Evolutionary conservation across 2,113 vertebrate genomes (phyloP), one percentile per base, ranked within the genome.

Genomic region (Serinus canaria): DNA sequence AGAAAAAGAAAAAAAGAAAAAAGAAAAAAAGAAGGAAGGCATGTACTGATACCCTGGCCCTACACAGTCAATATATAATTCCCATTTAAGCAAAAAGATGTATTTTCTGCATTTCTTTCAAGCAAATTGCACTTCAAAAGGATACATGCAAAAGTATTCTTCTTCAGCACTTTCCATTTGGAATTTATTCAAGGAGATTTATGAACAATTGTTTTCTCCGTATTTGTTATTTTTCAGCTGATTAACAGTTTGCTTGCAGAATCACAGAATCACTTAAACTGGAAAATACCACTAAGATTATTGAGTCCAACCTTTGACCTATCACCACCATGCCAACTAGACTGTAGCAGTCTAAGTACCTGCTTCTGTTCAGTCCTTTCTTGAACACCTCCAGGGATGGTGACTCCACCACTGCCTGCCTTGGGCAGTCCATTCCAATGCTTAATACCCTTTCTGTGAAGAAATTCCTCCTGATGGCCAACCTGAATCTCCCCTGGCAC

Each of bases 1-100:
- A 21, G 27, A 50, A 50, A 0, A 37, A 17, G 27, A 50, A 15
- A 0, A 14, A 11, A 23, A 47, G 12, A 17, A 67, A 28, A 60
- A n/a, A 1, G 9, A 19, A n/a, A 44, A 50, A 37, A 41, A 21
- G 6, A 23, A 47, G 1, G 13, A 33, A 58, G 13, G 41, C 15
- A 18, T 10, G 4, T 75, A 67, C 9, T 49, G 22, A 49, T 78
- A 70, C 3, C 4, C 20, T 55, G 20, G 22, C 18, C 23, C 33
- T 52, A 43, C 27, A 30, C 23, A 47, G 47, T 27, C 31, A 55
- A 23, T 55, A 59, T 50, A 15, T 12, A 77, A 4, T 35, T 63
- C 17, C 13, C 3, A 3, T 44, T 89, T 80, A 59, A 64, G 64
- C 2, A 85, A 74, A 91, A 87, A 33, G 22, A n/a, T 0, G 0